phyloP scores from a whole-genome alignment of 2,888 invertebrate species.

The Luperina nickerlii region DNA sequence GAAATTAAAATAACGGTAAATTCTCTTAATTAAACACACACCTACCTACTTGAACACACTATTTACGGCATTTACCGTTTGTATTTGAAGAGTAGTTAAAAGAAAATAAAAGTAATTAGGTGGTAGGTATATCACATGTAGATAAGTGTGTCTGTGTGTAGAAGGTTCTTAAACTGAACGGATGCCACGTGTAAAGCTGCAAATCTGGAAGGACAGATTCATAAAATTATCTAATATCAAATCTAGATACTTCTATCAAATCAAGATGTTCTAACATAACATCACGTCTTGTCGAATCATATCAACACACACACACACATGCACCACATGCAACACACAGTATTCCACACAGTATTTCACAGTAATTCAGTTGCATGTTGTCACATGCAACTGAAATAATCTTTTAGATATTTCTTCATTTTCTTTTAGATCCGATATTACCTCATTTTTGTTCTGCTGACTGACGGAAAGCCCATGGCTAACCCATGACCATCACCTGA shows the following conservation, averaged over 20 bases:
- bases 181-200: background rate
- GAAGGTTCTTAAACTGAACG: background rate
- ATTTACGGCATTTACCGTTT: constrained; percentile 54
- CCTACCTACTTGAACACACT: constrained; percentile 27
- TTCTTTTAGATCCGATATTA: too few species aligned
- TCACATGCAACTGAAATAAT: background rate
- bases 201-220: background rate
- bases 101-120: constrained; percentile 56
- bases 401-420: background rate
- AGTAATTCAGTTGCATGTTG: too few species aligned
- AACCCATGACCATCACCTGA: background rate
- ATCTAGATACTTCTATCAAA: background rate
- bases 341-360: too few species aligned
- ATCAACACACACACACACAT: too few species aligned
- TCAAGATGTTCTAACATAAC: background rate
- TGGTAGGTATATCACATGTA: constrained; percentile 3
- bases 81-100: constrained; percentile 46
- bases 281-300: background rate
- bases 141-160: background rate
- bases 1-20: constrained; percentile 77
- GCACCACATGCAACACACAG: too few species aligned
- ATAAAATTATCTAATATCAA: background rate
- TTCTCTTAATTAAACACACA: constrained; percentile 53
- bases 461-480: background rate
- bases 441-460: background rate